Conservation (phyloP, 1,140 invertebrate species). For the Platyura marginata region DNA sequence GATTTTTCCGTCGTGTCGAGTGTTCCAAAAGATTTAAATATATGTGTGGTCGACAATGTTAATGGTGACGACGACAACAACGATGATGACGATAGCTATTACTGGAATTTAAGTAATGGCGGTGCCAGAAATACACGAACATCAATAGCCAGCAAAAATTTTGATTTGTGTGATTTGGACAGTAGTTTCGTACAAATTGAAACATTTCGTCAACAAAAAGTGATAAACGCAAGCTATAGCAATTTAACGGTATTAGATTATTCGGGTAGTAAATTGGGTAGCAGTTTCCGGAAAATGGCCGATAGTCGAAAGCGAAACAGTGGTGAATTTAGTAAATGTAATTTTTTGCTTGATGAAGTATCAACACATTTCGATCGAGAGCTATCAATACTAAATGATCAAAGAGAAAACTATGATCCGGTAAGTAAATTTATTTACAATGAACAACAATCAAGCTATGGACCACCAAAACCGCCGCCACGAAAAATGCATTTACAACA, state of each 20-base stretch:
- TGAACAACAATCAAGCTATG: neutral
- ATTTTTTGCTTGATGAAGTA: constrained; percentile 21
- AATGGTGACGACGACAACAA: neutral
- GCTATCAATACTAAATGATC: constrained; percentile 28
- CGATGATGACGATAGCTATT: neutral
- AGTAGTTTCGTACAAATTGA: neutral
- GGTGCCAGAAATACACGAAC: no score
- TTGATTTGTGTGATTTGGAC: neutral
- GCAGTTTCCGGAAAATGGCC: constrained; percentile 1
- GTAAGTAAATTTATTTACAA: neutral
- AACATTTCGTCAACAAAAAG: neutral
- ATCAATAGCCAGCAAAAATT: constrained; percentile 1
- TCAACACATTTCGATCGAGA: constrained; percentile 30
- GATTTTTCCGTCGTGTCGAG: constrained; percentile 21
- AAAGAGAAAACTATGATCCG: neutral
- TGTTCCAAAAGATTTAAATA: constrained; percentile 32
- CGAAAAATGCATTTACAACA: neutral
- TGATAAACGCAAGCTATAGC: constrained; percentile 20
- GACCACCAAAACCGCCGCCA: neutral
- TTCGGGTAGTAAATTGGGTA: constrained; percentile 4
- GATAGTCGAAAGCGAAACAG: constrained; percentile 4
- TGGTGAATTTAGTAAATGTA: constrained; percentile 9
- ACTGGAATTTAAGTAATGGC: constrained; percentile 1
- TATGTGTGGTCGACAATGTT: constrained; percentile 15
- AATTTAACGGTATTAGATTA: constrained; percentile 18